phyloP scores from a whole-genome alignment of 30 jellyfish, hydroid and myxozoan species.

The Mastigias papua region DNA sequence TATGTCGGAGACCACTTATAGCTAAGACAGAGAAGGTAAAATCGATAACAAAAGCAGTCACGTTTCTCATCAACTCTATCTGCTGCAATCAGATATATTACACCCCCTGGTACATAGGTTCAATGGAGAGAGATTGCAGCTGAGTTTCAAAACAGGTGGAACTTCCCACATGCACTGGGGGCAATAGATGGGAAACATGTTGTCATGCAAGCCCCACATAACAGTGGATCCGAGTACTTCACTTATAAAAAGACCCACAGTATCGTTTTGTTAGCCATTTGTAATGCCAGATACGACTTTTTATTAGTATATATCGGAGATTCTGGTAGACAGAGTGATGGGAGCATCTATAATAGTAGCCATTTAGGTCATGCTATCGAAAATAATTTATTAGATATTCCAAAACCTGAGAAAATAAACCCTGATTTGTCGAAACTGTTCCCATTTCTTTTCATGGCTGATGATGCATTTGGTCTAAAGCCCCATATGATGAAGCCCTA shows the following conservation, averaged over 20 bases:
- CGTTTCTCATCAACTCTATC: too few relatives aligned
- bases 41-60: too few relatives aligned
- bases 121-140: too few relatives aligned
- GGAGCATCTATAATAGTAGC: constrained; percentile 66
- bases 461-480: constrained; percentile 72
- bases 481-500: constrained; percentile 70
- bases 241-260: constrained; percentile 58
- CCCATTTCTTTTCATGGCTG: constrained; percentile 73
- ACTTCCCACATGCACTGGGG: constrained; percentile 63
- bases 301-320: constrained; percentile 54
- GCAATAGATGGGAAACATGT: constrained; percentile 73
- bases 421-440: constrained; percentile 37
- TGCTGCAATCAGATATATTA: too few relatives aligned
- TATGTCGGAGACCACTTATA: too few relatives aligned
- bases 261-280: constrained; percentile 43
- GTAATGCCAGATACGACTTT: constrained; percentile 46
- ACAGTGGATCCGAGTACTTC: constrained; percentile 43
- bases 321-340: constrained; percentile 72
- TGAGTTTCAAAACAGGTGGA: constrained; percentile 42
- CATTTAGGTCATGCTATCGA: constrained; percentile 68
- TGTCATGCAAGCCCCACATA: constrained; percentile 64
- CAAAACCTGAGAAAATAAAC: constrained; percentile 45
- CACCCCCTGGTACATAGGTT: too few relatives aligned
- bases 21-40: too few relatives aligned
- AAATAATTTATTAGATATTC: constrained; percentile 27